A percentile compares a stretch with the other conserved stretches of the same genome.
Conservation (phyloP, 2,797 vertebrate species). For the Coilia nasus region DNA sequence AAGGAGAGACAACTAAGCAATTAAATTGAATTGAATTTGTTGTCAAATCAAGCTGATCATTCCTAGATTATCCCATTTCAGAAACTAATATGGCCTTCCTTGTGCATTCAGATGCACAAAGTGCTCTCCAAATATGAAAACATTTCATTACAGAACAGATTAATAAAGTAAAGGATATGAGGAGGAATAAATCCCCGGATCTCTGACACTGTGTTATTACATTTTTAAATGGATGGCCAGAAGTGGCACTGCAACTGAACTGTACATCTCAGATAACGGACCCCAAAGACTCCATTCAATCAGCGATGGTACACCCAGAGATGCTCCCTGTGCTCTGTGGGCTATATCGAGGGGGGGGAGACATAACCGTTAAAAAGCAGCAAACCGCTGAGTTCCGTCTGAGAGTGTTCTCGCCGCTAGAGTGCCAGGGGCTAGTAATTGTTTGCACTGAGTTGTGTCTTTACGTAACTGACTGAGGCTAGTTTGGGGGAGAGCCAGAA, state of each 20-base stretch:
- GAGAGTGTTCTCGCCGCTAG: conserved; percentile 7
- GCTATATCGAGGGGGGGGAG: neutral
- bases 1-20: neutral
- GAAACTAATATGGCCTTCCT: neutral
- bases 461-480: conserved; percentile 71
- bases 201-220: conserved; percentile 44
- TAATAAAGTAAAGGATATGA: conserved; percentile 37
- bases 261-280: conserved; percentile 40
- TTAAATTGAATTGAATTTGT: neutral
- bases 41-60: conserved; percentile 18
- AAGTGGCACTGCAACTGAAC: conserved; percentile 1
- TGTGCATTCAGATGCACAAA: conserved; percentile 31
- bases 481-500: conserved; percentile 72
- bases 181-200: conserved; percentile 41
- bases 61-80: conserved; percentile 15
- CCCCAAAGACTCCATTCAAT: conserved; percentile 31
- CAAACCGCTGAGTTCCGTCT: conserved; percentile 17
- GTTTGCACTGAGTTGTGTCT: conserved; percentile 49
- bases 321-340: neutral
- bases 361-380: conserved; percentile 11
- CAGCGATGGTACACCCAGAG: neutral
- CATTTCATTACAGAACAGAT: conserved; percentile 33
- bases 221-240: conserved; percentile 30
- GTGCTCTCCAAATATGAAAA: conserved; percentile 32
- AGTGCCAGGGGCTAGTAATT: conserved; percentile 33